Conservation (phyloP, 1,140 invertebrate genomes). For the Drosophila equinoxialis region DNA sequence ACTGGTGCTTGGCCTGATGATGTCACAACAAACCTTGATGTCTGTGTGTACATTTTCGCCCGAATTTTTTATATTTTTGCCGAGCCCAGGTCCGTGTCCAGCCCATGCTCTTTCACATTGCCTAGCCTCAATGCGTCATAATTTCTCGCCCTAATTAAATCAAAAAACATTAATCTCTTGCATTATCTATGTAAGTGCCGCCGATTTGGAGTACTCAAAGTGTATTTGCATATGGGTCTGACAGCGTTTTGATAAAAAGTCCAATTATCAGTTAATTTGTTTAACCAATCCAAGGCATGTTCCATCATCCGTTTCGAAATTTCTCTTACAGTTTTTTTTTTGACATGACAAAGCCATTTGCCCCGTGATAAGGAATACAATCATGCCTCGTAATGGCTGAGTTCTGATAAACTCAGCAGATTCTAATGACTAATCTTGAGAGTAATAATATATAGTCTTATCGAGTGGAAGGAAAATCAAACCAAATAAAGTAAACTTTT, state of each 20-base stretch:
- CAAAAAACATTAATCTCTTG: constrained; percentile 66
- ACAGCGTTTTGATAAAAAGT: constrained; percentile 46
- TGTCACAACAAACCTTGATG: constrained; percentile 70
- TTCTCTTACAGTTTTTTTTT: neutral
- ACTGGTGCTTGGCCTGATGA: constrained; percentile 62
- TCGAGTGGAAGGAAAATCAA: too few species aligned
- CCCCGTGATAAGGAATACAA: neutral
- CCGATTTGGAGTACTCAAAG: constrained; percentile 29
- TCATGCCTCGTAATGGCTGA: too few species aligned
- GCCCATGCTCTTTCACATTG: neutral
- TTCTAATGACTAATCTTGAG: too few species aligned
- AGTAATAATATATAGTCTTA: too few species aligned
- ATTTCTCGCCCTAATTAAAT: constrained; percentile 60
- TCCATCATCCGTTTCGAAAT: neutral
- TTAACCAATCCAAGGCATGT: constrained; percentile 30
- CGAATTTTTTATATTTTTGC: constrained; percentile 31
- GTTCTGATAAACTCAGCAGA: too few species aligned
- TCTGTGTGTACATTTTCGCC: constrained; percentile 48
- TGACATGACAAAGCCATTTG: neutral
- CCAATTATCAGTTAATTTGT: constrained; percentile 58
- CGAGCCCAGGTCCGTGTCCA: constrained; percentile 41
- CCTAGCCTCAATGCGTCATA: constrained; percentile 28
- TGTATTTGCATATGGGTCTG: constrained; percentile 44
- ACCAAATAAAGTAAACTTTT: too few species aligned
- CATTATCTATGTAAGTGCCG: constrained; percentile 60